Base-by-base conservation (phyloP, 2,797 vertebrate species). In the Neomorphus geoffroyi region DNA sequence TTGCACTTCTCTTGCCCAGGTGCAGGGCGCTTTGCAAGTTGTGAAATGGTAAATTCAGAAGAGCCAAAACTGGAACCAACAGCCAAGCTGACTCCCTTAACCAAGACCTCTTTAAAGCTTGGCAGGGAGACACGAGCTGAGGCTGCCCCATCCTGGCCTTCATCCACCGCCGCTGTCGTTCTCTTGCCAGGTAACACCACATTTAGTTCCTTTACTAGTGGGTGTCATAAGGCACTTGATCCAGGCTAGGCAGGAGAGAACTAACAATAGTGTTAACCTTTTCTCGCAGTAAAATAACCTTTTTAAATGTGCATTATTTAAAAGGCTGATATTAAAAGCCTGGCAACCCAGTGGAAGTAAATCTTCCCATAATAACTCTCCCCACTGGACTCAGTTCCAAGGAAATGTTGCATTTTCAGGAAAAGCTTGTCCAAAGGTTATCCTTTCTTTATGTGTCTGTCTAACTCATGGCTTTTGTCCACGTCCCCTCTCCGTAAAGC, bases 351-450 rank as follows among this genome's bases (percentile, higher is more conserved):
- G 28, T 93, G 65, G 74, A 92, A 92, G 87, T 96, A 94, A 92
- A 87, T 96, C 93, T 97, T 96, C 71, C 88, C 79, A 58, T 92
- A 88, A 72, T 95, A 96, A 93, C 73, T 87, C 60, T 74, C 69
- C 80, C 75, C 10, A 23, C 70, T 91, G 92, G 92, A 79, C 88
- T 93, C 57, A 2, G 86, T 90, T 88, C 84, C 89, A 83, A 93
- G 62, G 90, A 96, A 92, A 88, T 72, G 66, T 80, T 94, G 80
- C 46, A 6, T 94, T 97, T 97, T 96, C 95, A 96, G 94, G 94
- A 96, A 97, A 94, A 86, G 88, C 92, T 91, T 93, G 93, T 92
- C 92, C 87, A 92, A 70, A 90, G 89, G 80, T 96, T 94, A 89
- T 65, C 90, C 69, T 86, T 33, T 50, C 70, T 93, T 96, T 93